These are phyloP conservation scores for Falco concolor DNA, from an alignment of 2,797 vertebrate genomes.

Conservation along the genomic window DNA sequence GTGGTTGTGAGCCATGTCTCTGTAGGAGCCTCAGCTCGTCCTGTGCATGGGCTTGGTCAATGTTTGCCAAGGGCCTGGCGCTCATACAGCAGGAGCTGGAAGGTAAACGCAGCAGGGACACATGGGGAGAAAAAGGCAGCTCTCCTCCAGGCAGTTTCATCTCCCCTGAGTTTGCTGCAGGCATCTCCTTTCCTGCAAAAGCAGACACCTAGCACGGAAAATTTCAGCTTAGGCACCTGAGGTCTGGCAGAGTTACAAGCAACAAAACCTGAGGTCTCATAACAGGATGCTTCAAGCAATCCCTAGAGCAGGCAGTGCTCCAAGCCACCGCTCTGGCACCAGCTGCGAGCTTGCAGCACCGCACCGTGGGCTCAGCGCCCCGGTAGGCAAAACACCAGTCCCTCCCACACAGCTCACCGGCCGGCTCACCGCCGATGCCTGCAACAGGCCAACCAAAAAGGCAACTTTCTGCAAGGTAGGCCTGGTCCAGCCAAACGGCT, in stretches of 20 bases:
- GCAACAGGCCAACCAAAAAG: neutral
- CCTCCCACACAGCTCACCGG: too few relatives aligned
- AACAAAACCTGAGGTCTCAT: rapidly evolving
- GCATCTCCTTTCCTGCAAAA: neutral
- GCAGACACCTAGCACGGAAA: rapidly evolving
- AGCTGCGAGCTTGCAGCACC: neutral
- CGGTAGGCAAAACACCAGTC: neutral
- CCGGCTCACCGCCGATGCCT: neutral
- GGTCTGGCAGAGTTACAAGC: neutral
- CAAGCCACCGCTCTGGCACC: neutral
- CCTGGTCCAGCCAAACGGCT: neutral
- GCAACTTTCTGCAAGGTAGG: neutral
- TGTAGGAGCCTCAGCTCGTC: neutral
- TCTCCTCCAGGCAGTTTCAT: neutral
- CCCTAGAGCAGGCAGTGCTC: neutral
- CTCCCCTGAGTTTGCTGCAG: neutral
- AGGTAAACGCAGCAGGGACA: neutral
- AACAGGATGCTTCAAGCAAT: neutral
- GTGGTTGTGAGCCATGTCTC: neutral
- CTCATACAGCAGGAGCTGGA: neutral
- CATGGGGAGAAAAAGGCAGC: neutral
- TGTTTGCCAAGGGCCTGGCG: neutral
- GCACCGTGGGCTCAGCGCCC: neutral
- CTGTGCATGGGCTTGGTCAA: rapidly evolving
- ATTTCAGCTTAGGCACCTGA: neutral